Evolutionary conservation across 2,797 vertebrate species (phyloP).

Genomic region (Epinephelus awoara): DNA sequence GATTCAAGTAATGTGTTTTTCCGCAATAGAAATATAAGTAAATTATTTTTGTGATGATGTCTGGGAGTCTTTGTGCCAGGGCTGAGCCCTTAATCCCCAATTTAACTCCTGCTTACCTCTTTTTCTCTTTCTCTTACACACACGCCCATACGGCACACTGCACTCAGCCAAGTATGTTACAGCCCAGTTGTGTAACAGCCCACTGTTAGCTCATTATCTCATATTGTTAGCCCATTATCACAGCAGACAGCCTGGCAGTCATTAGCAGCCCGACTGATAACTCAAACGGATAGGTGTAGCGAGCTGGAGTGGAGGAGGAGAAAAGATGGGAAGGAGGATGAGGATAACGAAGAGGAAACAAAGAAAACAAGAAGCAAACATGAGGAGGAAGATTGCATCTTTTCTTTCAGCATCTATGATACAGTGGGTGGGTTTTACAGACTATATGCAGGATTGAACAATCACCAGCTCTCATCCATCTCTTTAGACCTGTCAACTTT

Average conservation of each 20-base stretch:
- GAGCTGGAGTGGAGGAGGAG: constrained; percentile 32
- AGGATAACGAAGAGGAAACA: constrained; percentile 7
- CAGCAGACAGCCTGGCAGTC: constrained; percentile 77
- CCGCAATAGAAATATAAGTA: constrained; percentile 38
- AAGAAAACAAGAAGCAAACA: constrained; percentile 9
- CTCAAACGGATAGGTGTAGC: constrained; percentile 70
- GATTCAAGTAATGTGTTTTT: constrained; percentile 39
- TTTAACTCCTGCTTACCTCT: constrained; percentile 48
- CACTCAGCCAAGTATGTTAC: constrained; percentile 50
- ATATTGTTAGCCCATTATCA: constrained; percentile 80
- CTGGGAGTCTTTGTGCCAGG: constrained; percentile 28
- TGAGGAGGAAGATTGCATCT: constrained; percentile 17
- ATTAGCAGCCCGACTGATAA: constrained; percentile 81
- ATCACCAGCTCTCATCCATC: constrained; percentile 9
- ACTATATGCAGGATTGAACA: constrained; percentile 16
- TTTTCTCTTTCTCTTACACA: constrained; percentile 23
- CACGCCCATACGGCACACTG: constrained; percentile 8
- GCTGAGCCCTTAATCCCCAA: constrained; percentile 52
- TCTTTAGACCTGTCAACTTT: constrained; percentile 36
- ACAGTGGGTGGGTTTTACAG: constrained; percentile 14
- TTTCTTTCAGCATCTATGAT: constrained; percentile 7
- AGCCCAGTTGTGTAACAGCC: constrained; percentile 58
- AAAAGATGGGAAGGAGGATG: constrained; percentile 29
- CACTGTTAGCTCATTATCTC: constrained; percentile 77
- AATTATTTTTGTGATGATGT: constrained; percentile 47